phyloP scores from a whole-genome alignment of 1,140 invertebrate genomes.

The Temnothorax longispinosus region DNA sequence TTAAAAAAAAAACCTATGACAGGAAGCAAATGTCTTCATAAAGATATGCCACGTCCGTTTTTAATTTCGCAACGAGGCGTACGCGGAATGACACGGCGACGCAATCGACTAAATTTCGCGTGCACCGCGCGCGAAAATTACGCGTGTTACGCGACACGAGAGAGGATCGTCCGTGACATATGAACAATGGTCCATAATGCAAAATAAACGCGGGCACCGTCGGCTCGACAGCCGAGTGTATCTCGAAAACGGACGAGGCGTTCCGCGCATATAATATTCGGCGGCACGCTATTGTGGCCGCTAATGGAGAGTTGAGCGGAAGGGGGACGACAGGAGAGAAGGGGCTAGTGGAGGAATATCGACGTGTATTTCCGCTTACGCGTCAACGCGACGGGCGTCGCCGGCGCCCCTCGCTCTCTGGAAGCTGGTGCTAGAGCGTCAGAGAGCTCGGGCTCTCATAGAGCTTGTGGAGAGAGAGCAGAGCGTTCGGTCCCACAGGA shows the following conservation, averaged over 20 bases:
- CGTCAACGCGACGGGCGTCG: conserved; percentile 58
- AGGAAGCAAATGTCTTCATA: neutral
- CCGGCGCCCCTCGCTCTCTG: conserved; percentile 27
- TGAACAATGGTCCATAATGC: conserved; percentile 55
- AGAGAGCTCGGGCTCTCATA: conserved; percentile 19
- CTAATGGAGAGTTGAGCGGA: conserved; percentile 65
- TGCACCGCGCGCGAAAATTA: conserved; percentile 34
- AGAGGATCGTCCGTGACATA: conserved; percentile 46
- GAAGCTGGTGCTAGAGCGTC: conserved; percentile 42
- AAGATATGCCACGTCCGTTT: neutral
- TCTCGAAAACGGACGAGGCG: conserved; percentile 56
- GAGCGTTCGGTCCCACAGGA: conserved; percentile 33
- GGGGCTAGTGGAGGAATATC: conserved; percentile 31
- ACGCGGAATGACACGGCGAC: neutral
- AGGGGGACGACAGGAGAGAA: conserved; percentile 6
- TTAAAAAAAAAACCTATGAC: neutral
- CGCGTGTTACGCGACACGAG: conserved; percentile 44
- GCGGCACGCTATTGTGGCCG: conserved; percentile 50
- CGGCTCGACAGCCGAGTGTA: conserved; percentile 59
- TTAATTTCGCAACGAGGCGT: neutral
- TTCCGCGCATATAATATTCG: conserved; percentile 58
- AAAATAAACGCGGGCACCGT: conserved; percentile 51
- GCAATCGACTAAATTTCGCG: conserved; percentile 36
- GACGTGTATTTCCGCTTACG: conserved; percentile 70
- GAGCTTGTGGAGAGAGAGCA: neutral